A percentile compares a stretch with the other conserved stretches of the same genome.
Conservation (phyloP, 2,888 invertebrate species). For the Agrenia bidenticulata region DNA sequence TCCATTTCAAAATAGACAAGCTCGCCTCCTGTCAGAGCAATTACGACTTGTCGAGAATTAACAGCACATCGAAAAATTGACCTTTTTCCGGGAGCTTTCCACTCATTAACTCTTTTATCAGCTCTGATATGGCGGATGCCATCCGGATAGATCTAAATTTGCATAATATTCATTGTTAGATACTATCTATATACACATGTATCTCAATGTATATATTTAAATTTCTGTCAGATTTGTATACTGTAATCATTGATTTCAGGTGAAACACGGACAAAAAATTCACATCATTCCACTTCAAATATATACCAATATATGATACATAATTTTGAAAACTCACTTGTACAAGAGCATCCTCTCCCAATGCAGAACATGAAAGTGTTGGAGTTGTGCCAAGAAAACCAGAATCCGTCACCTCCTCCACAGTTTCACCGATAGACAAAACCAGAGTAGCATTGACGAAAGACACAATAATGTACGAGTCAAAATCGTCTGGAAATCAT, state of each 20-base stretch:
- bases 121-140: slow-evolving; percentile 97
- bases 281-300: slow-evolving; percentile 42
- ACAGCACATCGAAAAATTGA: slow-evolving; percentile 97
- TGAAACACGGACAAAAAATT: slow-evolving; percentile 53
- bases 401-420: slow-evolving; percentile 99
- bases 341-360: slow-evolving; percentile 96
- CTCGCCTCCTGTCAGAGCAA: slow-evolving; percentile 95
- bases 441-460: slow-evolving; percentile 98
- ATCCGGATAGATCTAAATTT: slow-evolving; percentile 89
- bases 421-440: slow-evolving; percentile 98
- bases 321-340: too few species aligned
- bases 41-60: slow-evolving; percentile 97
- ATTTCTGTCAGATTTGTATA: slow-evolving; percentile 45
- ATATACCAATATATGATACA: slow-evolving; percentile 6
- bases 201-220: not conserved
- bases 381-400: slow-evolving; percentile 98
- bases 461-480: slow-evolving; percentile 99
- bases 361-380: slow-evolving; percentile 94
- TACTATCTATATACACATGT: too few species aligned
- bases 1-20: slow-evolving; percentile 99
- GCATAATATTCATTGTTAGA: not conserved
- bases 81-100: slow-evolving; percentile 98
- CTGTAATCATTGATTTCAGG: slow-evolving; percentile 50
- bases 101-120: slow-evolving; percentile 97
- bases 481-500: slow-evolving; percentile 88